Evolutionary conservation across 2,113 vertebrate species (phyloP), one percentile per base, ranked within the genome.

Genomic region (Alectura lathami): DNA sequence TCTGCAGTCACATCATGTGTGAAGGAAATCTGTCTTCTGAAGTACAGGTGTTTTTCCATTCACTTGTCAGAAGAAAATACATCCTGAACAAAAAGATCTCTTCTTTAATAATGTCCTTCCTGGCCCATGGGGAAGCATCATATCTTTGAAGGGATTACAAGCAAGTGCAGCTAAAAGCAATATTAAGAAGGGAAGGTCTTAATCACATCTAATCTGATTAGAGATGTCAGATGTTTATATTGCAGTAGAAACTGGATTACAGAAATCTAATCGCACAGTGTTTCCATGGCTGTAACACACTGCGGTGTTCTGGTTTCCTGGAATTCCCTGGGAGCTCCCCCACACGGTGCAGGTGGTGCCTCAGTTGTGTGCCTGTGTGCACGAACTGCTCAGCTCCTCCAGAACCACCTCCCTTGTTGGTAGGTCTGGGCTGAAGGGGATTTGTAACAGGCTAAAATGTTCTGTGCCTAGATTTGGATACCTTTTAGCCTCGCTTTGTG

Each of bases 391-490:
- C 68, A 75, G 2, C 78, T 57, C 11, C 67, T 50, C 24, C 3
- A 7, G 10, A 53, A 1, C 53, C 0, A 0, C 6, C 23, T 20
- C 45, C 40, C 59, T 17, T 1, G 5, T 29, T 16, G 8, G 54
- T 4, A 30, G 40, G 23, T 59, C 84, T 54, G 75, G 21, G 3
- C 34, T 12, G 16, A 42, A 10, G 16, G 7, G 6, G 3, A 38
- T 69, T 81, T 24, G 40, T 8, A 36, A 1, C 8, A 17, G 45
- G 20, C 26, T 29, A 16, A 24, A 67, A 14, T 5, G 15, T 29
- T 54, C 60, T 4, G 0, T 13, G 36, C 4, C 3, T 13, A 10
- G 8, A 4, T 43, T 48, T 0, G 36, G n/a, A n/a, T n/a, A n/a
- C n/a, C n/a, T n/a, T 64, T 38, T 32, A 70, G 27, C 64, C 48